phyloP scores from a whole-genome alignment of 2,888 invertebrate species.

The Geotrupes spiniger region DNA sequence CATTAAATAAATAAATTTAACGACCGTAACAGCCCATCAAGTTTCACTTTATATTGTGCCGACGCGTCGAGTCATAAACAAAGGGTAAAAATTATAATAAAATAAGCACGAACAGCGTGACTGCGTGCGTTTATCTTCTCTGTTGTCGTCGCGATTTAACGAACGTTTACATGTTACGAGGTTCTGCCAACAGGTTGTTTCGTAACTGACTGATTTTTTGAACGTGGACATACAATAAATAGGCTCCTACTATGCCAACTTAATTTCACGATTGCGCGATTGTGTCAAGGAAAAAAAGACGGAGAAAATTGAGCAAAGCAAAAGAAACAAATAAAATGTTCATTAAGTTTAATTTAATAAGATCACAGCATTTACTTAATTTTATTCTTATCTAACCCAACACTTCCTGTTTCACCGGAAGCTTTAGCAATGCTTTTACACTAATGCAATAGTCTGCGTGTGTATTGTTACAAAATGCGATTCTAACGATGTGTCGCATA shows the following conservation, averaged over 20 bases:
- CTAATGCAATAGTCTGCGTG: no score
- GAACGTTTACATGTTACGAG: neutral
- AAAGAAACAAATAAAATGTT: no score
- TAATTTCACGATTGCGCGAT: neutral
- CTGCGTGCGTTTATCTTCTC: neutral
- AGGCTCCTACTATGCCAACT: neutral
- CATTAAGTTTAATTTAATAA: no score
- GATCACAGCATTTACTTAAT: no score
- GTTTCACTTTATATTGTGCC: slow-evolving; percentile 3
- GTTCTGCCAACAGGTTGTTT: slow-evolving; percentile 3
- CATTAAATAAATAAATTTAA: neutral
- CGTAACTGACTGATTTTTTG: neutral
- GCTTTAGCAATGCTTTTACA: no score
- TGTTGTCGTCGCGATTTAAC: no score
- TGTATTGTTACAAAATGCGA: no score
- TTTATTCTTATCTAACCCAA: no score
- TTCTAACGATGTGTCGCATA: no score
- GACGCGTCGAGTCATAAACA: slow-evolving; percentile 3
- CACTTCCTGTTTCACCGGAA: no score
- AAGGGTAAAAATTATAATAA: slow-evolving; percentile 3
- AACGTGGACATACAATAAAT: slow-evolving; percentile 1
- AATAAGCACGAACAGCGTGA: neutral
- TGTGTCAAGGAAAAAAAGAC: no score
- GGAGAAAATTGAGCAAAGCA: no score
- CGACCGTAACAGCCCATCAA: neutral